These are phyloP conservation scores for Axinella damicornis DNA, from an alignment of 37 sponge, comb jelly and placozoan genomes.

Conservation along the genomic window DNA sequence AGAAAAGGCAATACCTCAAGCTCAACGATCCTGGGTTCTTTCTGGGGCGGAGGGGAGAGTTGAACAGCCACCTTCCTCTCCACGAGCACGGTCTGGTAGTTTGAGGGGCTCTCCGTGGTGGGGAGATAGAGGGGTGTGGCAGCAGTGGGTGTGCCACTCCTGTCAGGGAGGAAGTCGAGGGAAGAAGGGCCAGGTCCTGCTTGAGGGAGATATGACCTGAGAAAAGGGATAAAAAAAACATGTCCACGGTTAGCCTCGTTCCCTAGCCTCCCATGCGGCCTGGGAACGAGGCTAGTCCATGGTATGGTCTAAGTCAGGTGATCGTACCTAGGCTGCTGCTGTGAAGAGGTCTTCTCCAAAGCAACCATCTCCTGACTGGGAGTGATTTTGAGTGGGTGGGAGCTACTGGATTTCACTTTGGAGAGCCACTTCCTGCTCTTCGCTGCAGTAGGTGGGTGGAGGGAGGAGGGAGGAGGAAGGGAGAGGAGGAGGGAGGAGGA, in stretches of 20 bases:
- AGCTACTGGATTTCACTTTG: neutral
- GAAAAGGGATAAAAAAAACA: too few species aligned
- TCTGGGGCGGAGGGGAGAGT: neutral
- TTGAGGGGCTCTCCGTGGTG: neutral
- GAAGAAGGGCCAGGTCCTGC: neutral
- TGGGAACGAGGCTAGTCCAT: neutral
- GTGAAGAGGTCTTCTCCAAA: neutral
- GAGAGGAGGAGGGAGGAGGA: too few species aligned
- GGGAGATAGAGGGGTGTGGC: constrained; percentile 15
- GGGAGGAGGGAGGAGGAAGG: too few species aligned
- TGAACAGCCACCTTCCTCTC: neutral
- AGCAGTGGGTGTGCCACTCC: neutral
- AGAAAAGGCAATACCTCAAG: constrained; percentile 14
- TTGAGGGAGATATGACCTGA: neutral
- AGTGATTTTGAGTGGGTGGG: neutral
- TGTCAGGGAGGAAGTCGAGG: neutral
- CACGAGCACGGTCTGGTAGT: constrained; percentile 14
- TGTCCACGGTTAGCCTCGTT: too few species aligned
- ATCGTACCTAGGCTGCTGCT: neutral
- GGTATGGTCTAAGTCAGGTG: too few species aligned
- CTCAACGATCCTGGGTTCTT: constrained; percentile 16
- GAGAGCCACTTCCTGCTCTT: constrained; percentile 8
- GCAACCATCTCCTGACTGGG: constrained; percentile 23
- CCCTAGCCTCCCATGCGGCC: too few species aligned
- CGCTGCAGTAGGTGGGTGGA: too few species aligned